A percentile compares a stretch with the other conserved stretches of the same genome.
Conservation (phyloP, 2,113 vertebrate genomes). For the Pionites leucogaster region DNA sequence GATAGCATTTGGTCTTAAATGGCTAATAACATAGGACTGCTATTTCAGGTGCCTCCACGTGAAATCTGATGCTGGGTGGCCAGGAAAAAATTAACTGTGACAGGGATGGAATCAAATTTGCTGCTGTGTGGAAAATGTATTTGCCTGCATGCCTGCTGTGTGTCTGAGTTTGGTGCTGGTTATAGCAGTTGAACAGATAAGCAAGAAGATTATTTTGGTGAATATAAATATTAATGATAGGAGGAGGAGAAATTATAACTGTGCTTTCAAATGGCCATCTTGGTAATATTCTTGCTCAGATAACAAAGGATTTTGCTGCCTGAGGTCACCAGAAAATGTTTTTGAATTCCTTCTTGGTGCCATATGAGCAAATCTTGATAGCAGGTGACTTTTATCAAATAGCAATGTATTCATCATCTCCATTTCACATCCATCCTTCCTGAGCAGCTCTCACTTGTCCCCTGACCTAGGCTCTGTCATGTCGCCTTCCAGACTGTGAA, state of each 20-base stretch:
- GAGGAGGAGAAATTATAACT: neutral
- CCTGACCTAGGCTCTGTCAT: neutral
- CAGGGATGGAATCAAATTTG: neutral
- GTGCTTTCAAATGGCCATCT: neutral
- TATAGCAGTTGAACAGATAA: neutral
- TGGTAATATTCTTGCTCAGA: neutral
- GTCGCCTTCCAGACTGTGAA: neutral
- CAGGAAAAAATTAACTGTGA: conserved; percentile 8
- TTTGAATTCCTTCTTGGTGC: neutral
- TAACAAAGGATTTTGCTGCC: neutral
- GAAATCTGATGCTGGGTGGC: conserved; percentile 25
- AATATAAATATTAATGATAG: neutral
- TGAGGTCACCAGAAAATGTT: neutral
- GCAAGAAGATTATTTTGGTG: neutral
- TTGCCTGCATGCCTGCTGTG: neutral
- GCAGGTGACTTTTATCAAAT: conserved; percentile 2
- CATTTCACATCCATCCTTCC: neutral
- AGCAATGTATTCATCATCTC: neutral
- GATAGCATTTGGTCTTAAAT: conserved; percentile 9
- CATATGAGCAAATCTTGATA: neutral
- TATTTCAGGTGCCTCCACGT: conserved; percentile 17
- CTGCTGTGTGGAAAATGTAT: neutral
- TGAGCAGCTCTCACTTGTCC: neutral
- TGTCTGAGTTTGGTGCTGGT: neutral
- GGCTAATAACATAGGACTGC: conserved; percentile 22